A percentile compares a stretch with the other conserved stretches of the same genome.
Conservation (phyloP, 2,797 vertebrate species). For the Sebastes itinus region DNA sequence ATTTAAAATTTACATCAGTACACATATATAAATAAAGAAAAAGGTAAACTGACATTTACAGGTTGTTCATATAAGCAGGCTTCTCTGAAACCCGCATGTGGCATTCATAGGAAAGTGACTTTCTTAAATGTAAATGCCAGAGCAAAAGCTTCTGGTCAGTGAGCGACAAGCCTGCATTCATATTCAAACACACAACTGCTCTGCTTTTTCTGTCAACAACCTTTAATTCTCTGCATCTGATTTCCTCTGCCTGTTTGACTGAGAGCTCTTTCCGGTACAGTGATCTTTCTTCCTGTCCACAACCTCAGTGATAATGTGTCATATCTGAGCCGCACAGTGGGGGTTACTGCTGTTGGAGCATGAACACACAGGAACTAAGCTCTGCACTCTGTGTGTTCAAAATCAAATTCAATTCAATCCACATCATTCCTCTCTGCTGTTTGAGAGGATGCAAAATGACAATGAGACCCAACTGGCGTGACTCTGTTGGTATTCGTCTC, state of each 20-base stretch:
- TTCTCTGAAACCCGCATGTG: background rate
- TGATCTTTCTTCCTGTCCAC: constrained; percentile 30
- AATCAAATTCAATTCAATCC: constrained; percentile 63
- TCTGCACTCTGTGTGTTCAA: constrained; percentile 38
- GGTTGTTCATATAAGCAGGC: background rate
- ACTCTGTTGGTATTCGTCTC: constrained; percentile 58
- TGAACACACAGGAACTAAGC: constrained; percentile 22
- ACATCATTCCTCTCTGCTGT: constrained; percentile 34
- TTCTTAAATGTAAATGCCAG: constrained; percentile 45
- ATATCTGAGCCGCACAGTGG: constrained; percentile 27
- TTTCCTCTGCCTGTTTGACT: background rate
- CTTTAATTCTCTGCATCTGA: constrained; percentile 1
- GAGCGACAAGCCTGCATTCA: background rate
- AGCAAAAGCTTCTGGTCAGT: constrained; percentile 19
- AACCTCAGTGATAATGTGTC: constrained; percentile 26
- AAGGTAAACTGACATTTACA: constrained; percentile 38
- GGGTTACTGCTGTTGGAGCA: constrained; percentile 26
- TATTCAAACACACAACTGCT: background rate
- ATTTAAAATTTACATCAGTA: constrained; percentile 17
- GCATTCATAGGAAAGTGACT: background rate
- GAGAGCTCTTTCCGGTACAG: constrained; percentile 31
- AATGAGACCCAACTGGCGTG: constrained; percentile 46
- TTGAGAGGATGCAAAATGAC: constrained; percentile 45
- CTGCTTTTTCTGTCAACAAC: constrained; percentile 16
- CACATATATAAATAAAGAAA: background rate